Evolutionary conservation across 2,113 vertebrate genomes (phyloP).

Genomic region (Psophia crepitans): DNA sequence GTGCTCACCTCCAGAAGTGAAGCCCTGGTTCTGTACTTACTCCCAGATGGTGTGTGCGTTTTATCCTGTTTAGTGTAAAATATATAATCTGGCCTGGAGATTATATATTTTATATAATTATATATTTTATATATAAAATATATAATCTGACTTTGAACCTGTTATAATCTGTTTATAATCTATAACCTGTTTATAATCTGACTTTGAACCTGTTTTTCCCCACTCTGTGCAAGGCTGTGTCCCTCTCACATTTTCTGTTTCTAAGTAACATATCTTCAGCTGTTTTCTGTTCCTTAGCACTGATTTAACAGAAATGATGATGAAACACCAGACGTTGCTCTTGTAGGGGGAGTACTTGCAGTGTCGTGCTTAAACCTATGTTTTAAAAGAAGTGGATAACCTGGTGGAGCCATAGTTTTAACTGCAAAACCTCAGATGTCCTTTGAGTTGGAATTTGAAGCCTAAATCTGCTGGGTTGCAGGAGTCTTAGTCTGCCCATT

Average conservation of each 20-base stretch:
- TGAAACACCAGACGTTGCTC: neutral
- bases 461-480: neutral
- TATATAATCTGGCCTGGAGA: neutral
- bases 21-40: neutral
- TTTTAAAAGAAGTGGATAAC: neutral
- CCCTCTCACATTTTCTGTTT: neutral
- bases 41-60: neutral
- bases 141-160: no score
- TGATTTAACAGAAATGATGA: neutral
- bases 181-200: no score
- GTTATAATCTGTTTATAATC: no score
- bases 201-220: neutral
- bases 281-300: neutral
- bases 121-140: no score
- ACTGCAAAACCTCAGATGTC: neutral
- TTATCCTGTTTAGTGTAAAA: neutral
- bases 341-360: neutral
- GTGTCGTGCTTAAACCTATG: neutral
- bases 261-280: neutral
- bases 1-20: neutral
- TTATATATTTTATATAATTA: no score
- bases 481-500: neutral
- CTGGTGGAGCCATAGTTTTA: neutral
- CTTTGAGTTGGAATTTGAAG: neutral
- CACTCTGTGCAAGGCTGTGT: no score